Evolutionary conservation across 2,888 invertebrate genomes (phyloP).

Genomic region (Empis stercorea): DNA sequence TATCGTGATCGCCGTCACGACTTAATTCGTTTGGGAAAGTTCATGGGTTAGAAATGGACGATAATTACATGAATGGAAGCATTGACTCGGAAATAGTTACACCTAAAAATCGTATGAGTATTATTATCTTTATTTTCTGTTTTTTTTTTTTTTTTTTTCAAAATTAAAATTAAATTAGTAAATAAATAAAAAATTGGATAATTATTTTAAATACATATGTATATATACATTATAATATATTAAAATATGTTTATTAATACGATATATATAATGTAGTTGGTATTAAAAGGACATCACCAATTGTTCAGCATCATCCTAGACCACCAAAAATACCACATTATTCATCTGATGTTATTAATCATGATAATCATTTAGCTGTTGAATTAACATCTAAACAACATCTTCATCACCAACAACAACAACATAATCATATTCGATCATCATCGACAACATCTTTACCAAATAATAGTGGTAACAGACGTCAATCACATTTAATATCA

Average conservation of each 20-base stretch:
- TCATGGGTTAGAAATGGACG: too few relatives aligned
- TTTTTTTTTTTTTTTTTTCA: too few relatives aligned
- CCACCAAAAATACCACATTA: conserved; percentile 36
- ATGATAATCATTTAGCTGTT: conserved; percentile 19
- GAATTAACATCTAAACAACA: conserved; percentile 24
- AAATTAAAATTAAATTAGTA: too few relatives aligned
- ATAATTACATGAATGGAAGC: too few relatives aligned
- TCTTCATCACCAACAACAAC: conserved; percentile 20
- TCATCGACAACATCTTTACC: conserved; percentile 16
- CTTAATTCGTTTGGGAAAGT: too few relatives aligned
- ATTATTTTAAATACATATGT: background rate
- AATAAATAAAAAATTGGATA: background rate
- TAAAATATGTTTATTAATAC: too few relatives aligned
- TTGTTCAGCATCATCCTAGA: conserved; percentile 38
- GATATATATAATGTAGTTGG: conserved; percentile 20
- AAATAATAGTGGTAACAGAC: background rate
- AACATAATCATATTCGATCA: conserved; percentile 19
- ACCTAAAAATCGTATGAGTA: too few relatives aligned
- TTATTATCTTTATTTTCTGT: too few relatives aligned
- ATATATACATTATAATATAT: too few relatives aligned
- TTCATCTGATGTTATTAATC: conserved; percentile 13
- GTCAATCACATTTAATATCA: conserved; percentile 11
- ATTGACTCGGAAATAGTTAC: too few relatives aligned
- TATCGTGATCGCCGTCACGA: too few relatives aligned
- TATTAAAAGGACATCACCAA: conserved; percentile 40